A percentile compares a stretch with the other conserved stretches of the same genome.
Evolutionary conservation across 92 coral and sea anemone genomes (phyloP).

Genomic region (Porites divaricata): DNA sequence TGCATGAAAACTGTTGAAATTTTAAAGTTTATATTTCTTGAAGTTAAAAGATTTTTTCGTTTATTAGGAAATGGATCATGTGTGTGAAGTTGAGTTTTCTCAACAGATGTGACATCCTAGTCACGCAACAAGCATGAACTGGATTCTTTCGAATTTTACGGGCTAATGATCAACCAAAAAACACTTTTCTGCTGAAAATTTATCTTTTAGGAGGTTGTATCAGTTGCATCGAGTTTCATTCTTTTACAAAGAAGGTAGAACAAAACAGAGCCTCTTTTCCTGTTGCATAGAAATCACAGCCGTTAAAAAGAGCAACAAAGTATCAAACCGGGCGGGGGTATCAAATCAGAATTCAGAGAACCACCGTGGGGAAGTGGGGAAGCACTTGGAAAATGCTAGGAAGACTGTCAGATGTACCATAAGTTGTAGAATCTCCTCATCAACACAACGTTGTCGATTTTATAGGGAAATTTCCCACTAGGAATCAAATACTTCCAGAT

Average conservation of each 20-base stretch:
- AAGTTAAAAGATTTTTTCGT: neutral
- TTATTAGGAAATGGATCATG: neutral
- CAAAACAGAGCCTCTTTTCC: neutral
- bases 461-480: neutral
- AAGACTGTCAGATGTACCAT: neutral
- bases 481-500: neutral
- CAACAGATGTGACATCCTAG: neutral
- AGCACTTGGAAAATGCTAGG: neutral
- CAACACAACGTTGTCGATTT: neutral
- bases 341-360: too few relatives aligned
- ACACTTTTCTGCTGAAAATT: neutral
- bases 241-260: neutral
- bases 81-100: neutral
- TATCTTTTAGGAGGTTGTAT: neutral
- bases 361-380: neutral
- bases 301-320: too few relatives aligned
- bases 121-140: constrained; percentile 10
- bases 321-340: too few relatives aligned
- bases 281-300: too few relatives aligned
- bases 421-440: neutral
- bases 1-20: neutral
- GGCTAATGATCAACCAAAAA: neutral
- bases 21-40: neutral
- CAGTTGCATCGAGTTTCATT: neutral
- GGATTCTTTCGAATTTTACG: neutral